phyloP scores from a whole-genome alignment of 2,888 invertebrate genomes.

The Catocala fraxini region DNA sequence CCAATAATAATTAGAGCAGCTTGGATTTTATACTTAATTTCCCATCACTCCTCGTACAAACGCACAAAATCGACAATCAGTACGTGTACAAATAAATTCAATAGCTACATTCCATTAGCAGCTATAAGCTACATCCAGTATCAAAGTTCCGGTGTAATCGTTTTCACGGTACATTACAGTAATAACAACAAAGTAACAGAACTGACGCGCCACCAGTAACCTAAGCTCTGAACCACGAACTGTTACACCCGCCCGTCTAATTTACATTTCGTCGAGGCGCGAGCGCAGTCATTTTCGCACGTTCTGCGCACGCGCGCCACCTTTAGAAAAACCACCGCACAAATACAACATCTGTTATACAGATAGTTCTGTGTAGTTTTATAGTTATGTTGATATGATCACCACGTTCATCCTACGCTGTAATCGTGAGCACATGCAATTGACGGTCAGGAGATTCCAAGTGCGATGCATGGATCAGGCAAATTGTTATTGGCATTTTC shows the following conservation, averaged over 20 bases:
- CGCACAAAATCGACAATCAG: too few species aligned
- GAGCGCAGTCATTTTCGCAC: conserved; percentile 70
- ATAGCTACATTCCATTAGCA: background rate
- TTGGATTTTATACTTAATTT: too few species aligned
- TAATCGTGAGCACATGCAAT: too few species aligned
- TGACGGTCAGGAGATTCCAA: too few species aligned
- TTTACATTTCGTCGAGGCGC: conserved; percentile 69
- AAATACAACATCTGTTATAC: background rate
- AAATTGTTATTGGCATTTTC: too few species aligned
- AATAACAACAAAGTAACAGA: conserved; percentile 18
- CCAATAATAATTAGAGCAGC: too few species aligned
- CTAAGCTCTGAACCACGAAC: conserved; percentile 59
- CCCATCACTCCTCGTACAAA: too few species aligned
- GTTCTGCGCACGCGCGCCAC: conserved; percentile 58
- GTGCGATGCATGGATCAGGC: too few species aligned
- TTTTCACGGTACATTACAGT: conserved; percentile 15
- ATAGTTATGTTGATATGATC: too few species aligned
- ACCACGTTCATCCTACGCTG: too few species aligned
- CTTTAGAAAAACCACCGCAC: conserved; percentile 35
- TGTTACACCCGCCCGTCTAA: conserved; percentile 57
- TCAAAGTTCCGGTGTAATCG: background rate
- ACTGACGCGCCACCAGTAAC: conserved; percentile 29
- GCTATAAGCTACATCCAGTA: background rate
- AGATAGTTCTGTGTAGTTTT: background rate
- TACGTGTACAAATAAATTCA: too few species aligned